phyloP scores from a whole-genome alignment of 2,113 vertebrate species.

The Microtus montanus region DNA sequence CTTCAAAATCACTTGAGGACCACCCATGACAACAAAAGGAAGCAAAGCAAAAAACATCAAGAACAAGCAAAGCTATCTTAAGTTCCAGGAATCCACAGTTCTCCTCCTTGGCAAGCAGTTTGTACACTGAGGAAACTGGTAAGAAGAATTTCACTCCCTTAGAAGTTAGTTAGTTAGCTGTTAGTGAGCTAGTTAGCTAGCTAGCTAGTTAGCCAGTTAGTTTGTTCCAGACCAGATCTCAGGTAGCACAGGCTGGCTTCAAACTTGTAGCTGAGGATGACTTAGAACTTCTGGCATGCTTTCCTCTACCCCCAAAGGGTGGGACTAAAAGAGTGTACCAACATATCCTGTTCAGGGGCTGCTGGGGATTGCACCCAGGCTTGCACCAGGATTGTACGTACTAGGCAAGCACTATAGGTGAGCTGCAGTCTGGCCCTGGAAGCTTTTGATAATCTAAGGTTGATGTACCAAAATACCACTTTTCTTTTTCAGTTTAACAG shows the following conservation, averaged over 20 bases:
- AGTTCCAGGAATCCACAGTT: not conserved
- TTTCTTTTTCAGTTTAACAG: slow-evolving; percentile 49
- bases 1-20: not conserved
- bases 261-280: not conserved
- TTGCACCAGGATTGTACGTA: not conserved
- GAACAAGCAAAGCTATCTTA: not conserved
- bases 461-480: not conserved
- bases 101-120: not conserved
- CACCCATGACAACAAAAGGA: not conserved
- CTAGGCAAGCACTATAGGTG: not conserved
- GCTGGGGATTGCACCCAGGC: not conserved
- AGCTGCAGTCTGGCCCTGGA: not conserved
- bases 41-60: not conserved
- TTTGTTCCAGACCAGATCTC: not conserved
- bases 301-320: not conserved
- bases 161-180: not conserved
- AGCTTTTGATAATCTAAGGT: slow-evolving; percentile 2
- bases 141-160: not conserved
- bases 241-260: not conserved
- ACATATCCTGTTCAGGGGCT: not conserved
- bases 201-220: not conserved
- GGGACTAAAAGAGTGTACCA: not conserved
- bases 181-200: not conserved
- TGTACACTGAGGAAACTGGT: not conserved
- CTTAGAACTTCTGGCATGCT: not conserved